These are phyloP conservation scores for Aphaenogaster floridana DNA, from an alignment of 1,140 invertebrate species.

Conservation along the genomic window DNA sequence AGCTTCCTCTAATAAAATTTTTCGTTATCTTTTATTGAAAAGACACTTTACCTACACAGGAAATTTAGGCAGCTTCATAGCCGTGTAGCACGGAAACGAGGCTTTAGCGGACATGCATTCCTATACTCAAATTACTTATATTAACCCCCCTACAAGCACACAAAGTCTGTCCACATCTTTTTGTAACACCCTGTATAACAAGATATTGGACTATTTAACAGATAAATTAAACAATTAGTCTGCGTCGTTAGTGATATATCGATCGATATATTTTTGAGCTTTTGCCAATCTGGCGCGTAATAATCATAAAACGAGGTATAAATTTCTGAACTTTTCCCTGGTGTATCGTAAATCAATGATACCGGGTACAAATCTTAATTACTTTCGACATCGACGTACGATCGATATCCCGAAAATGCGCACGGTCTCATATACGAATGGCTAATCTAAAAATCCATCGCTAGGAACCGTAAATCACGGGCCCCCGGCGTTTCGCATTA, in stretches of 20 bases:
- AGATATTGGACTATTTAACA: neutral
- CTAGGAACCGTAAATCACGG: conserved; percentile 47
- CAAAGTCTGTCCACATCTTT: too few relatives aligned
- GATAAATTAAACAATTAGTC: neutral
- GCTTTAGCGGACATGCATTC: too few relatives aligned
- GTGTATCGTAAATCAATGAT: conserved; percentile 1
- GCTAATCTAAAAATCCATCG: conserved; percentile 59
- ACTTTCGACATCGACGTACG: neutral
- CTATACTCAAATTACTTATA: too few relatives aligned
- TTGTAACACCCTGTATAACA: neutral
- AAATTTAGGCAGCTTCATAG: too few relatives aligned
- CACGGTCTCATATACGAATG: neutral
- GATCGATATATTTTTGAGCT: too few relatives aligned
- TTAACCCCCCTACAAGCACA: too few relatives aligned
- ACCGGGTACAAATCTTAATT: conserved; percentile 27
- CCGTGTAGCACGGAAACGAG: too few relatives aligned
- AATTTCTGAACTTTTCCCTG: neutral
- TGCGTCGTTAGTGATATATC: neutral
- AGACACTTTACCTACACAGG: too few relatives aligned
- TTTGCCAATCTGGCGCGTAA: neutral
- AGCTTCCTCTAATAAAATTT: too few relatives aligned
- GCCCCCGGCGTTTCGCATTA: conserved; percentile 49
- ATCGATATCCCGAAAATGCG: conserved; percentile 28
- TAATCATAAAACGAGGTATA: neutral
- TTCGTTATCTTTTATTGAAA: too few relatives aligned